Base-by-base conservation (phyloP, 1,140 invertebrate genomes). In the Holotrichia oblita region DNA sequence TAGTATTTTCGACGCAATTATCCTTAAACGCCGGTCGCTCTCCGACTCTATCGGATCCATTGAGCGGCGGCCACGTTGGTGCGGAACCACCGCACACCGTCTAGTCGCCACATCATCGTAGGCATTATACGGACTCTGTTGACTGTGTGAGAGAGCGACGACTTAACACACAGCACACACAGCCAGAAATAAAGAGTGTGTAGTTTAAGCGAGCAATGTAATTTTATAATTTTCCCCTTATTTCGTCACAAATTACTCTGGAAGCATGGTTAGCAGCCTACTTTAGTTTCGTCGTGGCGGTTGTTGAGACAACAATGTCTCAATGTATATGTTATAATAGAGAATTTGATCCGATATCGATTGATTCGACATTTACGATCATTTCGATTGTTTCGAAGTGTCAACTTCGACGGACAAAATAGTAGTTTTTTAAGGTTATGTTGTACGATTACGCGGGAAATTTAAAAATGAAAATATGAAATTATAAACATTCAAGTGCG, bases 191-290 rank as follows among this genome's bases (percentile, higher is more conserved):
- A 84, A 84, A 83, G 80, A 83, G 61, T 69, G 83, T 82, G 82
- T 83, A 83, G 83, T 85, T 86, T 84, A 85, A 83, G 81, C 83
- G 83, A 86, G 84, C 85, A 86, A 86, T 86, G 85, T 87, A 87
- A 87, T 87, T 86, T 87, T 86, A 87, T 87, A 87, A 87, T 87
- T 87, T 87, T 87, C 85, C 85, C 86, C 85, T 86, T 84, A 87
- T 87, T 87, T 87, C 86, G 86, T 86, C 86, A 86, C 86, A 86
- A 87, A 87, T 86, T 86, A 86, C 85, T 80, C 83, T 84, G 83
- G 83, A 80, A 85, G 82, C 84, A 85, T 85, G 85, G 83, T 85
- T 84, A 83, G 81, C 85, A 83, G 85, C 64, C 82, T 84, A 83
- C 84, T 84, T 86, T 86, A 86, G 85, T 86, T 84, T 75, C 80